Conservation (phyloP, 2,113 vertebrate species). For the Piprites chloris region DNA sequence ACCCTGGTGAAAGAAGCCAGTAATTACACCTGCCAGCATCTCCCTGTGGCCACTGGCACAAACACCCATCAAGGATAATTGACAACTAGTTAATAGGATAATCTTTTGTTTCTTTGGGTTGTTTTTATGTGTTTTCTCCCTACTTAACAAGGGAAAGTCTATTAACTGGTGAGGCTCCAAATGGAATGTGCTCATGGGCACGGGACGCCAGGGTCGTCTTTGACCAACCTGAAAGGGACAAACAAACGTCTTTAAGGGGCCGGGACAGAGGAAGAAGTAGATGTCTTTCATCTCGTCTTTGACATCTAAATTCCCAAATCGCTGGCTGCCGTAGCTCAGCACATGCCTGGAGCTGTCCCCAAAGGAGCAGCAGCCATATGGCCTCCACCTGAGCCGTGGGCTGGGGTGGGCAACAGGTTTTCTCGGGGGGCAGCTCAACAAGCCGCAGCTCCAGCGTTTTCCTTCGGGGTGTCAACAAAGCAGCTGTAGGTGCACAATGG, state of each 20-base stretch:
- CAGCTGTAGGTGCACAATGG: rapidly evolving
- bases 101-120: slow-evolving; percentile 6
- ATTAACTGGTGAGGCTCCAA: background rate
- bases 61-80: slow-evolving; percentile 29
- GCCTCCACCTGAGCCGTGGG: background rate
- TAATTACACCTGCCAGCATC: slow-evolving; percentile 57
- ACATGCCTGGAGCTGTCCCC: background rate
- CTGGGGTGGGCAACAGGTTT: background rate
- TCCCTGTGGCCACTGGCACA: slow-evolving; percentile 6
- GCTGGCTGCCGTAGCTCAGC: background rate
- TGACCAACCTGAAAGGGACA: background rate
- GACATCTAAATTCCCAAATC: background rate
- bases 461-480: background rate
- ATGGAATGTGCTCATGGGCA: background rate
- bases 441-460: background rate
- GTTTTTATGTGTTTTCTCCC: background rate
- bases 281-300: background rate
- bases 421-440: background rate
- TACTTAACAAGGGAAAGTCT: background rate
- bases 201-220: background rate
- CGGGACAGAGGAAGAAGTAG: background rate
- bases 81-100: slow-evolving; percentile 37
- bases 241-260: background rate
- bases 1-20: slow-evolving; percentile 27
- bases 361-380: background rate